Conservation (phyloP, 2,113 vertebrate genomes). For the Leptosomus discolor region DNA sequence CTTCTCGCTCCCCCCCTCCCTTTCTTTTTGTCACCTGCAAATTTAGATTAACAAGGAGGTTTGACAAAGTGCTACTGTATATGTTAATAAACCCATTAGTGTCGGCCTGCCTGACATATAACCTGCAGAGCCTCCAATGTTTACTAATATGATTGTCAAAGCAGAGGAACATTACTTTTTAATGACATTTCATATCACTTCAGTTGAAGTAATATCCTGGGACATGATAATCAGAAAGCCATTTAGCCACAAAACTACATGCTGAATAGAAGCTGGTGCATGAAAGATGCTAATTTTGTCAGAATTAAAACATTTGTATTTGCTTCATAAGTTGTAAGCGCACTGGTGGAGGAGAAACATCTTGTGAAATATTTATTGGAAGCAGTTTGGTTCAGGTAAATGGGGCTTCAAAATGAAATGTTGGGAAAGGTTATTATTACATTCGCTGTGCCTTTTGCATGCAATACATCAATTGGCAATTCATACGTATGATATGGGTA, state of each 20-base stretch:
- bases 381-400: conserved; percentile 61
- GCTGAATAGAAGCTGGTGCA: neutral
- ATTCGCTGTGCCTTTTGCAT: neutral
- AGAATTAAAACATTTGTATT: conserved; percentile 55
- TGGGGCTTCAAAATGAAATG: conserved; percentile 60
- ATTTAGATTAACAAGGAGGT: conserved; percentile 52
- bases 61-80: conserved; percentile 42
- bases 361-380: conserved; percentile 49
- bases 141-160: conserved; percentile 73
- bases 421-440: conserved; percentile 38
- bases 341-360: conserved; percentile 47
- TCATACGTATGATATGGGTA: neutral
- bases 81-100: conserved; percentile 74
- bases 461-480: neutral
- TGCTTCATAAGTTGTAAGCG: conserved; percentile 47
- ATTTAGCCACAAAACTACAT: conserved; percentile 54
- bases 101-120: conserved; percentile 32
- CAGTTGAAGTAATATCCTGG: conserved; percentile 67
- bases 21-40: conserved; percentile 45
- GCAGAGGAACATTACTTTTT: conserved; percentile 67
- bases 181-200: conserved; percentile 71
- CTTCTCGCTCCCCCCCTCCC: neutral
- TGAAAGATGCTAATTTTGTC: conserved; percentile 47
- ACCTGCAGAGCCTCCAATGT: conserved; percentile 52
- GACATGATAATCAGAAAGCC: conserved; percentile 68